phyloP scores from a whole-genome alignment of 2,113 vertebrate species.

The Xiphophorus maculatus region DNA sequence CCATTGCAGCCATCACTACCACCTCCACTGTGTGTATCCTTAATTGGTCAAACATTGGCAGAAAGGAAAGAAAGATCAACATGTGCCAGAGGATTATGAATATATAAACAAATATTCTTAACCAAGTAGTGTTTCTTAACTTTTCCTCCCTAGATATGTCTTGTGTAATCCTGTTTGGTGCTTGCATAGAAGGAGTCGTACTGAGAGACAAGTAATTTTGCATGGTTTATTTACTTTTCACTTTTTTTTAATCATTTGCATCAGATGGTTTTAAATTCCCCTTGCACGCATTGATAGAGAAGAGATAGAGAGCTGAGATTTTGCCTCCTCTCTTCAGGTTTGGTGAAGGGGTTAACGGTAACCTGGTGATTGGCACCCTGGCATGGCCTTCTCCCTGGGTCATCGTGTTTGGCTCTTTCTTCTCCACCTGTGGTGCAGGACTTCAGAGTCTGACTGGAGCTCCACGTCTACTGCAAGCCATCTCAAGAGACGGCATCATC shows the following conservation, averaged over 20 bases:
- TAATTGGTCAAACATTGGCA: background rate
- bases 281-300: background rate
- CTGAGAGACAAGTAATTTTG: constrained; percentile 92
- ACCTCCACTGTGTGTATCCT: constrained; percentile 98
- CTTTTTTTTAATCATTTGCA: background rate
- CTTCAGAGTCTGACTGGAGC: constrained; percentile 97
- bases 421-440: constrained; percentile 95
- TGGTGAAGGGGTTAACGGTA: constrained; percentile 93
- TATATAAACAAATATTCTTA: background rate
- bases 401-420: constrained; percentile 98
- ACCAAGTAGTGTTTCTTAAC: constrained; percentile 70
- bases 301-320: background rate
- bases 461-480: constrained; percentile 94
- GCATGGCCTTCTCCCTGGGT: constrained; percentile 97
- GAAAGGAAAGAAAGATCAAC: background rate
- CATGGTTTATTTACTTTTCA: background rate
- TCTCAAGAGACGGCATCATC: constrained; percentile 93
- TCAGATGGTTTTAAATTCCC: background rate
- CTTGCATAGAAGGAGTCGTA: constrained; percentile 94
- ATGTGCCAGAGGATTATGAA: no score
- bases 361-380: constrained; percentile 94
- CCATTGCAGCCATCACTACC: constrained; percentile 95
- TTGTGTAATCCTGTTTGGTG: constrained; percentile 90
- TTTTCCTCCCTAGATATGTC: constrained; percentile 84
- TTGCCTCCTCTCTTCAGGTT: constrained; percentile 79